Base-by-base conservation (phyloP, 2,113 vertebrate genomes). In the Spilogale gracilis region DNA sequence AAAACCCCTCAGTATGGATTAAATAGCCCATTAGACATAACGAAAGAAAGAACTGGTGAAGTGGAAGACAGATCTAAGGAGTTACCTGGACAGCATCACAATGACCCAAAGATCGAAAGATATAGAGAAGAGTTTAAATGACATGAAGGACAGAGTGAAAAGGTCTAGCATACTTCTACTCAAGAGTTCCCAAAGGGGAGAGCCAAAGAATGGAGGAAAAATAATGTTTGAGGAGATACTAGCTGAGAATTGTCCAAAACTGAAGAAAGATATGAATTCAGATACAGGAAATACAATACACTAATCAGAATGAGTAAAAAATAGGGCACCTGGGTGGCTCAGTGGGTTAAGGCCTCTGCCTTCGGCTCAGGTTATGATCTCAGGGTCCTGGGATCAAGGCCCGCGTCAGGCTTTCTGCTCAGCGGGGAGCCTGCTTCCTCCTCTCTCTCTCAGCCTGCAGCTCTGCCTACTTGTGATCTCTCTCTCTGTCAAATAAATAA, bases 251-350 rank as follows among this genome's bases (percentile, higher is more conserved):
- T 88, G 79, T 74, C 58, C 65, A 82, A 89, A 93, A 91, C 60
- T 61, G 45, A 54, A 81, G 52, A 97, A 94, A 91, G 67, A 48
- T 60, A 27, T 43, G 56, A 88, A 87, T 87, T 97, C 60, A 91
- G 8, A 69, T 56, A 88, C 27, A 89, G 52, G 50, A 91, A 91
- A 60, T 38, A 61, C 11, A 96, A 80, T 27, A 81, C 20, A 80
- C 10, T 60, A 32, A n/a, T 69, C 25, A 71, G 61, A 91, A 91
- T 52, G 78, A 90, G 52, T 43, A 61, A 71, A 88, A 78, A 92
- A 25, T 25, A 91, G 38, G 38, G 38, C 38, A 38, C 38, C 38
- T 38, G 38, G 38, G 38, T 38, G 38, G 38, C 38, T 38, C 38
- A 38, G 38, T 38, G 38, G 38, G 38, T 38, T 38, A 38, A 38